Percentiles rank a stretch among this genome's conserved stretches.
Evolutionary conservation across 2,797 vertebrate species (phyloP).

Genomic region (Peromyscus eremicus): DNA sequence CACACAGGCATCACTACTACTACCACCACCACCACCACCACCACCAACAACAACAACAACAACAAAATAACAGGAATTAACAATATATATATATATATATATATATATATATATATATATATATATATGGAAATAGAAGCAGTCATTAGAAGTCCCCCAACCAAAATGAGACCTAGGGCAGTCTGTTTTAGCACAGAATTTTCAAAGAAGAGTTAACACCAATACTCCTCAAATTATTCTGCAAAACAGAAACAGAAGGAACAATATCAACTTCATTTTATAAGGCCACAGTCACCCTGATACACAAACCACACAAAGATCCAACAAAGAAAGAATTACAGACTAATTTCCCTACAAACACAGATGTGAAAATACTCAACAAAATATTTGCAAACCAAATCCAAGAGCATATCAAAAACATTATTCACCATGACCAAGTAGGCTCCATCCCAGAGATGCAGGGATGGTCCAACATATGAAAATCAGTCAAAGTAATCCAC

Average conservation of each 20-base stretch:
- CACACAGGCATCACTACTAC: no score
- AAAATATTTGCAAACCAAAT: neutral
- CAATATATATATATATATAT: neutral
- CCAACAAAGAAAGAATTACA: neutral
- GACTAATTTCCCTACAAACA: neutral
- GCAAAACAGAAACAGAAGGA: neutral
- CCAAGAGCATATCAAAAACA: neutral
- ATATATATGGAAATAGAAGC: neutral
- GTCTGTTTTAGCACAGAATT: neutral
- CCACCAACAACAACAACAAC: no score
- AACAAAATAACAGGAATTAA: no score
- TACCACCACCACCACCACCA: no score
- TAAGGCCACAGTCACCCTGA: neutral
- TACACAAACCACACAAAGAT: neutral
- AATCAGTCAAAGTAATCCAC: no score
- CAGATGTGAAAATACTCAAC: neutral
- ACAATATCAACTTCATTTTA: neutral
- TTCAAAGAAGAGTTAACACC: neutral
- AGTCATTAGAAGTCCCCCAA: neutral
- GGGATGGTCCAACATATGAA: no score
- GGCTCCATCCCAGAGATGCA: neutral
- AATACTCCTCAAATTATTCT: neutral
- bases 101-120: no score
- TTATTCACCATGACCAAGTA: neutral
- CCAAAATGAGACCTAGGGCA: neutral